Evolutionary conservation across 2,888 invertebrate genomes (phyloP), one percentile per base, ranked within the genome.

Genomic region (Eulithis prunata): DNA sequence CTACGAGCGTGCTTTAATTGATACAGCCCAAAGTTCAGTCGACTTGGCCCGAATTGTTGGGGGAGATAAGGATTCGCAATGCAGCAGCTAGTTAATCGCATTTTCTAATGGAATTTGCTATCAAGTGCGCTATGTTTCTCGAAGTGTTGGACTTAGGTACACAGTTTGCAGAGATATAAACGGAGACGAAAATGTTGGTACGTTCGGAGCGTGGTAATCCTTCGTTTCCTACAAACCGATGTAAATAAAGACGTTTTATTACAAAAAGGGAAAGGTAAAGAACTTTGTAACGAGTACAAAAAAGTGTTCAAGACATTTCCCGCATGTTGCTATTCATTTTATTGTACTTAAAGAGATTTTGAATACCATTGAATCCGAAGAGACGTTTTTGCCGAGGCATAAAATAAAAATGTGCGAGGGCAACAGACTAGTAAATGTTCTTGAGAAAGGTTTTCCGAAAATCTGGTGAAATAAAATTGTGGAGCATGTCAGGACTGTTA

Each of bases 1-100:
- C 61, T 12, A 57, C 64, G 64, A 71, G 62, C 63, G 57, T 64
- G 60, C 63, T 72, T 67, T 72, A 75, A 75, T 75, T 72, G 72
- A 72, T 71, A 74, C 67, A 62, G 55, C 57, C 64, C 54, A 28
- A 70, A 70, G 53, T 69, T 67, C 32, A 53, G 36, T 58, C 36
- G 53, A 58, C 49, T 64, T 61, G 63, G 63, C 45, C 32, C 52
- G 52, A 66, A 52, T 62, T 59, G 49, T 36, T 56, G 59, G 36
- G n/a, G 43, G 55, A 60, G 63, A 67, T 67, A 60, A 67, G 62
- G 56, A 59, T 62, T 66, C 59, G 52, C 62, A 62, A 62, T 66
- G 66, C 66, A 66, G 66, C 66, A 66, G 58, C 66, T 41, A 62
- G 62, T 66, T 66, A 66, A 66, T 66, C 66, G 62, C 58, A 51